Conservation (phyloP, 2,888 invertebrate species). For the Ceramica pisi region DNA sequence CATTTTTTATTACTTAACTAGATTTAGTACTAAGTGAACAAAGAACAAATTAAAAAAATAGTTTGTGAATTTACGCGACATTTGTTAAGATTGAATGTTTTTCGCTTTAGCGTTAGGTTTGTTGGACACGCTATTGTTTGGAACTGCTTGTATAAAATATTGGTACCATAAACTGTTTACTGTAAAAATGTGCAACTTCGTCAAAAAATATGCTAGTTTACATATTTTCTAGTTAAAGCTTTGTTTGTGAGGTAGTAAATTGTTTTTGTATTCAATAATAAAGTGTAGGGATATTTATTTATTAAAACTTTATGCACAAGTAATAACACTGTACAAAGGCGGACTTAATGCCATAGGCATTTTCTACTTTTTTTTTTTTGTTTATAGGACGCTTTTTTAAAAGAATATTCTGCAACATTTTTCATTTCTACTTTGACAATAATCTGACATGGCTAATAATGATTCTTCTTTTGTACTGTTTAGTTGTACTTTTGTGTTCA, state of each 20-base stretch:
- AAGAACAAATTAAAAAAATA: constrained; percentile 13
- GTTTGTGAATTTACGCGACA: constrained; percentile 16
- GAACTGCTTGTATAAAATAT: constrained; percentile 31
- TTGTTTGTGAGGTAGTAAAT: neutral
- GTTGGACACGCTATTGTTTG: constrained; percentile 15
- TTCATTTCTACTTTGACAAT: too few relatives aligned
- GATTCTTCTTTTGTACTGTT: too few relatives aligned
- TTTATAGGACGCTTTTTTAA: neutral
- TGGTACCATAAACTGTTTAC: constrained; percentile 9
- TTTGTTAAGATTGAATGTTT: constrained; percentile 47
- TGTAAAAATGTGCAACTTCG: neutral
- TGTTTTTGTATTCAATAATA: neutral
- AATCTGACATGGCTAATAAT: too few relatives aligned
- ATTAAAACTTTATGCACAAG: too few relatives aligned
- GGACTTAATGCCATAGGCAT: too few relatives aligned
- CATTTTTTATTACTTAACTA: constrained; percentile 3
- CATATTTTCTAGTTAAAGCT: neutral
- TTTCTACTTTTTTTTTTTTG: too few relatives aligned
- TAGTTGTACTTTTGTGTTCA: too few relatives aligned
- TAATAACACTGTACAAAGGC: too few relatives aligned
- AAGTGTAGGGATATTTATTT: neutral
- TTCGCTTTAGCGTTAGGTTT: constrained; percentile 16
- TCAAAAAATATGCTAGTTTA: neutral
- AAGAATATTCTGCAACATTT: neutral
- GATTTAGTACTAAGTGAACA: constrained; percentile 6